These are phyloP conservation scores for Capitella teleta DNA, from an alignment of 1,140 invertebrate genomes.

Conservation along the genomic window DNA sequence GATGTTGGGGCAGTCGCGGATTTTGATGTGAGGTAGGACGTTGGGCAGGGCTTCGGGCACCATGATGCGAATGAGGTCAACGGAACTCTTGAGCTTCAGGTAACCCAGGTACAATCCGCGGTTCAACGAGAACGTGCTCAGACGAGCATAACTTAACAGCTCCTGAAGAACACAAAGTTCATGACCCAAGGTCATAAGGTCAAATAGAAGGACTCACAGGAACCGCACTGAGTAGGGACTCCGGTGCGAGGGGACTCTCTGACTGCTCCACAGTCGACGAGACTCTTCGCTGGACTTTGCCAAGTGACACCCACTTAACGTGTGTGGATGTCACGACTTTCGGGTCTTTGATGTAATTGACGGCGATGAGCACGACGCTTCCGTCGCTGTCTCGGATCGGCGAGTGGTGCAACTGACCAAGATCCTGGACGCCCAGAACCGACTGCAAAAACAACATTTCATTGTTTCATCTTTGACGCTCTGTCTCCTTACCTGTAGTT, in stretches of 20 bases:
- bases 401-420: constrained; percentile 84
- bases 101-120: constrained; percentile 88
- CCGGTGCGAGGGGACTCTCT: constrained; percentile 14
- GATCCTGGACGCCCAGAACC: constrained; percentile 75
- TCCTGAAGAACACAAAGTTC: constrained; percentile 46
- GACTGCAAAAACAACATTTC: constrained; percentile 43
- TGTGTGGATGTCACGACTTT: constrained; percentile 58
- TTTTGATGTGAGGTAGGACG: constrained; percentile 79
- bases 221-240: constrained; percentile 70
- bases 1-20: constrained; percentile 88
- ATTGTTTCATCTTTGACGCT: neutral
- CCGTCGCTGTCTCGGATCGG: constrained; percentile 76
- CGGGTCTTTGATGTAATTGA: constrained; percentile 69
- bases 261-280: no score
- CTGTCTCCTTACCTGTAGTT: constrained; percentile 70
- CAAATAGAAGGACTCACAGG: constrained; percentile 44
- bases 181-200: neutral
- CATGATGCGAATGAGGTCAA: constrained; percentile 85
- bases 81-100: constrained; percentile 86
- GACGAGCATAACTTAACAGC: constrained; percentile 84
- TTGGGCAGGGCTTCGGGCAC: constrained; percentile 83
- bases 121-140: constrained; percentile 63
- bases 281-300: constrained; percentile 51
- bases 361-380: constrained; percentile 76
- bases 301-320: constrained; percentile 75